Evolutionary conservation across 2,797 vertebrate genomes (phyloP).

Genomic region (Mus spretus): DNA sequence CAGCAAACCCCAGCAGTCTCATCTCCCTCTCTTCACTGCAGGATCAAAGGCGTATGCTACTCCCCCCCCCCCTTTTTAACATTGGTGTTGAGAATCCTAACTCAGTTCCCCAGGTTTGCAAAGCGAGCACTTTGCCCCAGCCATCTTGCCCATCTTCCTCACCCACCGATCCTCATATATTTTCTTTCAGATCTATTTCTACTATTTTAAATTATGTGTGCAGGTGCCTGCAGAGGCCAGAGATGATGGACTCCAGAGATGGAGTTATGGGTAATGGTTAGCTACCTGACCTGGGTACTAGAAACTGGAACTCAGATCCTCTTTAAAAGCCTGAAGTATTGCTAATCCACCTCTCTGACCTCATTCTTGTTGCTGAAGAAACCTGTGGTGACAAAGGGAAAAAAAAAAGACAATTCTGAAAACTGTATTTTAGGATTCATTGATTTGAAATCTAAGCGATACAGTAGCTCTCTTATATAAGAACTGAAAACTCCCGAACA

Average conservation of each 20-base stretch:
- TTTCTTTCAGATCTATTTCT: neutral
- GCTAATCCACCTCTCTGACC: neutral
- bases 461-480: neutral
- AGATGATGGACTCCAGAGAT: neutral
- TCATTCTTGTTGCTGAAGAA: neutral
- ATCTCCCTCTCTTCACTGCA: neutral
- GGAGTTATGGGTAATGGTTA: neutral
- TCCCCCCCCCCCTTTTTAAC: neutral
- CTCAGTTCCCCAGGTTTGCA: neutral
- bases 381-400: neutral
- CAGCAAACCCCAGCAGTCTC: neutral
- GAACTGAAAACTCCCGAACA: neutral
- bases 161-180: neutral
- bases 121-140: neutral
- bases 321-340: neutral
- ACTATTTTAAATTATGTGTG: neutral
- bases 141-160: neutral
- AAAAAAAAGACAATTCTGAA: neutral
- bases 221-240: neutral
- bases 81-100: too few relatives aligned
- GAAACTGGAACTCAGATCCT: neutral
- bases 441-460: neutral
- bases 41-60: neutral
- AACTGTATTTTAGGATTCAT: neutral
- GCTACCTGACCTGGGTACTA: neutral